Base-by-base conservation (phyloP, 2,113 vertebrate species). In the Pteropus alecto region DNA sequence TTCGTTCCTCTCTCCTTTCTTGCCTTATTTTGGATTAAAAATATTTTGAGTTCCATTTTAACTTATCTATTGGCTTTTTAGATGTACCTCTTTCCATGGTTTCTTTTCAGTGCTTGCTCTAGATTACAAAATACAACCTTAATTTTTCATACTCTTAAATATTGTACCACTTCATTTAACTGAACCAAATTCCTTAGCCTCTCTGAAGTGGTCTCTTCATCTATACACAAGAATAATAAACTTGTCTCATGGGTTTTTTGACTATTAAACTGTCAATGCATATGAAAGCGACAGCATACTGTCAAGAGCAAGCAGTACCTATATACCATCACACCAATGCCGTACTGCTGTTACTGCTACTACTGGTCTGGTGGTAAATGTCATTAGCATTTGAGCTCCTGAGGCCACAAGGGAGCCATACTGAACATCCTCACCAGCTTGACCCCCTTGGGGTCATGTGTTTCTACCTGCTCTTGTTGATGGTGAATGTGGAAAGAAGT, bases 291-390 rank as follows among this genome's bases (percentile, higher is more conserved):
- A 24, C 0, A 63, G 35, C 5, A 1, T 4, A 9, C 12, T 21
- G 61, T 24, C 60, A 6, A 58, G 48, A 28, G 60, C 60, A 4
- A 43, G 68, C 41, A 51, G 3, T 35, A 21, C 22, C 48, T 46
- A 9, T 4, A 28, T 1, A 7, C n/a, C 15, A 7, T 13, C 26
- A 5, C 26, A 24, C 5, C 5, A 48, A 28, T 3, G n/a, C 48
- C 79, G 19, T 26, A 15, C 46, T 67, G 35, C 22, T 54, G 26
- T 14, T 71, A 43, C 51, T 24, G 4, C 28, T 35, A 9, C 65
- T 13, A 7, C 71, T 13, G 13, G 46, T 48, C n/a, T 1, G n/a
- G 7, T 11, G 35, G 38, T 24, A 18, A 48, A n/a, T 10, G 43
- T 41, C 9, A 51, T 19, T 54, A n/a, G 19, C 13, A 7, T 38